Evolutionary conservation across 92 coral and sea anemone species (phyloP).

Genomic region (Virgularia gustaviana): DNA sequence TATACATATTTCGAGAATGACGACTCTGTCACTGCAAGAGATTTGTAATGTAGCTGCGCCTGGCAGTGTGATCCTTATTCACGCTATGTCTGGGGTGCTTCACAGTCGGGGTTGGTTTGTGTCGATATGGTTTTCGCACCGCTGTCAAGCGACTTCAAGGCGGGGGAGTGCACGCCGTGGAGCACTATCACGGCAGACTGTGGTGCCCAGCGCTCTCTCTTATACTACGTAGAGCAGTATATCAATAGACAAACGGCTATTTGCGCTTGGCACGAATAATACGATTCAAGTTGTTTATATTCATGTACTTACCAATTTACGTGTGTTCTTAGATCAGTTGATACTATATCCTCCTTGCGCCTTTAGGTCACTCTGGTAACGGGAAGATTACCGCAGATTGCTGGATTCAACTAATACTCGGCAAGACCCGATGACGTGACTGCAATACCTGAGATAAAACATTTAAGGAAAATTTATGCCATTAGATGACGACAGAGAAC

Average conservation of each 20-base stretch:
- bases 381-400: constrained; percentile 32
- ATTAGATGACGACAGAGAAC: constrained; percentile 19
- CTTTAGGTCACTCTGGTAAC: constrained; percentile 42
- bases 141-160: constrained; percentile 12
- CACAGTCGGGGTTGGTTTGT: constrained; percentile 30
- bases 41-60: background rate
- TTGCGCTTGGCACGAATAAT: background rate
- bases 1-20: no score
- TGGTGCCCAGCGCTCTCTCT: constrained; percentile 18
- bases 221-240: background rate
- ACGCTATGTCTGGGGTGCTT: constrained; percentile 6
- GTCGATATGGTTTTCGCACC: constrained; percentile 24
- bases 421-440: constrained; percentile 45
- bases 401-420: constrained; percentile 30
- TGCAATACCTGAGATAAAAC: constrained; percentile 37
- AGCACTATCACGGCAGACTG: no score
- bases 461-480: constrained; percentile 35
- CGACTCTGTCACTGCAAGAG: background rate
- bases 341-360: background rate
- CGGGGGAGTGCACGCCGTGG: constrained; percentile 12
- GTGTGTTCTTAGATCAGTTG: constrained; percentile 9
- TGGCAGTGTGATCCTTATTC: no score
- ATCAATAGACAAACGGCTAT: background rate
- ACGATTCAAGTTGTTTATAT: background rate
- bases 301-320: constrained; percentile 21